Evolutionary conservation across 2,113 vertebrate species (phyloP).

Genomic region (Pithys albifrons): DNA sequence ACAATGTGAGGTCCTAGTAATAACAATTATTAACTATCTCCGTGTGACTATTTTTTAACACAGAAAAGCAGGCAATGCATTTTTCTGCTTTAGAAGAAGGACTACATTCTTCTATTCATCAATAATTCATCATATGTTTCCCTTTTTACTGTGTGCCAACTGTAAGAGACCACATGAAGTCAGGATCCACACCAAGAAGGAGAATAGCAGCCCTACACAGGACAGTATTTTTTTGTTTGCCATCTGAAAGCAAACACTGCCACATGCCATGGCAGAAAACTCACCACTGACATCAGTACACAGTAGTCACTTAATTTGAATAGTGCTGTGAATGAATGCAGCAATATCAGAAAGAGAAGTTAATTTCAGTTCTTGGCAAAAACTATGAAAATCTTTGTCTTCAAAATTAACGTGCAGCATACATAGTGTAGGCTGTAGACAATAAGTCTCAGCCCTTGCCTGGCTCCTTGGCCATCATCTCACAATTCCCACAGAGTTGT

Average conservation of each 20-base stretch:
- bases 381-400: not conserved
- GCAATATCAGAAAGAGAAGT: not conserved
- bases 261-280: not conserved
- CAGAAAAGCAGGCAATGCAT: not conserved
- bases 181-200: not conserved
- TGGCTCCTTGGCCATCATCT: not conserved
- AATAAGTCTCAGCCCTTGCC: not conserved
- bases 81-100: not conserved
- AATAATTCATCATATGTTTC: not conserved
- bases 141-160: not conserved
- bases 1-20: not conserved
- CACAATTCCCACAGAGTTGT: accelerated
- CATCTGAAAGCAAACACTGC: not conserved
- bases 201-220: not conserved
- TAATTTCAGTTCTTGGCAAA: not conserved
- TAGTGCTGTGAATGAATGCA: not conserved
- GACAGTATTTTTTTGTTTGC: not conserved
- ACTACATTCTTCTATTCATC: not conserved
- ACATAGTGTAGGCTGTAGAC: too few relatives aligned
- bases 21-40: not conserved
- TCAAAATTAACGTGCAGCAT: not conserved
- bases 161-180: not conserved
- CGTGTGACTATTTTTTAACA: not conserved
- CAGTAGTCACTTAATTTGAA: not conserved
- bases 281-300: accelerated